phyloP scores from a whole-genome alignment of 2,113 vertebrate species.

The Cardinalis cardinalis region DNA sequence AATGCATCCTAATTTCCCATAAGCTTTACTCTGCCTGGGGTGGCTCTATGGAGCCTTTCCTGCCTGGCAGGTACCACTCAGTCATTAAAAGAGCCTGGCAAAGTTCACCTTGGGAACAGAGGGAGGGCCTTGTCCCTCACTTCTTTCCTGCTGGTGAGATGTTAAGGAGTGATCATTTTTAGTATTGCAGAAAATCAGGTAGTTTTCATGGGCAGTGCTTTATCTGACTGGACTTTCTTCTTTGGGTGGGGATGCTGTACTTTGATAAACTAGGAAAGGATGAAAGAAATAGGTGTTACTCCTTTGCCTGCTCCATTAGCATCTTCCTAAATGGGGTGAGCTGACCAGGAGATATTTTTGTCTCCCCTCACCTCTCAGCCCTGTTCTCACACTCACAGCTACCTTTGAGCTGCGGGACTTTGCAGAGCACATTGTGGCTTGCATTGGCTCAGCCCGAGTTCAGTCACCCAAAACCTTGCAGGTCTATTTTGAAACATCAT shows the following conservation, averaged over 20 bases:
- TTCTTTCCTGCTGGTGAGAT: not conserved
- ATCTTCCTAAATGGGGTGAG: not conserved
- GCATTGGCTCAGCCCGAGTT: not conserved
- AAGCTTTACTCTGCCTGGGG: not conserved
- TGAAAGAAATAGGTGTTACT: not conserved
- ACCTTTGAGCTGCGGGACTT: not conserved
- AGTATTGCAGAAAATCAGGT: not conserved
- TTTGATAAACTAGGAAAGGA: not conserved
- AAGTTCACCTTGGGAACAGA: not conserved
- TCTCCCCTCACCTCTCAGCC: not conserved
- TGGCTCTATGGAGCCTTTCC: not conserved
- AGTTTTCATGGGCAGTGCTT: not conserved
- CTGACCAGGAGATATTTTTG: not conserved
- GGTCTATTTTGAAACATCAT: conserved; percentile 60
- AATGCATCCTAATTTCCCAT: not conserved
- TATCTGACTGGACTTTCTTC: not conserved
- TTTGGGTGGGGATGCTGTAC: not conserved
- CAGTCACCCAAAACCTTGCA: conserved; percentile 61
- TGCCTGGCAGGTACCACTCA: not conserved
- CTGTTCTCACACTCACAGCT: not conserved
- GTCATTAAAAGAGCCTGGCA: not conserved
- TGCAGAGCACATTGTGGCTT: conserved; percentile 3
- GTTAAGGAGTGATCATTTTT: fast-evolving
- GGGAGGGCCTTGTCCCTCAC: not conserved
- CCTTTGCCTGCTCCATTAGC: fast-evolving